These are phyloP conservation scores for Caenorhabditis sp. DNA, from an alignment of 2,888 invertebrate genomes.

Conservation along the genomic window DNA sequence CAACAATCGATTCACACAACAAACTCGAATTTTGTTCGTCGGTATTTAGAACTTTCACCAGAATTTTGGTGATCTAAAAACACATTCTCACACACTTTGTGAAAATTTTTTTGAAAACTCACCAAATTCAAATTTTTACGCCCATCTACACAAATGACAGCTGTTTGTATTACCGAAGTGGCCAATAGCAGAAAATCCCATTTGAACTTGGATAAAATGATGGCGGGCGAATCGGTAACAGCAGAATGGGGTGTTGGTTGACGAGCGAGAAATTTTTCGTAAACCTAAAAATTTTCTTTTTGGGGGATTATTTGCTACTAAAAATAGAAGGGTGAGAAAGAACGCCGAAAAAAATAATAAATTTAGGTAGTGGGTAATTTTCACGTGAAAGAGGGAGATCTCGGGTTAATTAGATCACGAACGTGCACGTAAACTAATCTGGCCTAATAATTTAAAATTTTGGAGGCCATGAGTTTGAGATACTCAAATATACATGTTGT, in stretches of 20 bases:
- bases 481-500: too few species aligned
- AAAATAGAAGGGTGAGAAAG: too few species aligned
- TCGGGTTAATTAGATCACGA: too few species aligned
- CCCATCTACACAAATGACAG: slow-evolving; percentile 13
- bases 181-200: slow-evolving; percentile 25
- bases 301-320: too few species aligned
- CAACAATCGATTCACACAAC: not conserved
- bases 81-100: too few species aligned
- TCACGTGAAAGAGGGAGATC: too few species aligned
- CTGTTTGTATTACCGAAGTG: slow-evolving; percentile 20
- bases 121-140: slow-evolving; percentile 4
- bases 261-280: slow-evolving; percentile 3
- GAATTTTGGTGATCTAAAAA: slow-evolving; percentile 4
- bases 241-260: not conserved
- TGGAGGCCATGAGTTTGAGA: too few species aligned
- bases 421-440: too few species aligned
- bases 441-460: too few species aligned
- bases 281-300: not conserved
- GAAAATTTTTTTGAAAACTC: not conserved
- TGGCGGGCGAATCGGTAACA: not conserved
- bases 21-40: not conserved
- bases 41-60: slow-evolving; percentile 2
- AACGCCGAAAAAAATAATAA: too few species aligned
- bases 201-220: slow-evolving; percentile 15
- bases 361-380: too few species aligned